phyloP scores from a whole-genome alignment of 2,797 vertebrate genomes.

The Pelodytes ibericus region DNA sequence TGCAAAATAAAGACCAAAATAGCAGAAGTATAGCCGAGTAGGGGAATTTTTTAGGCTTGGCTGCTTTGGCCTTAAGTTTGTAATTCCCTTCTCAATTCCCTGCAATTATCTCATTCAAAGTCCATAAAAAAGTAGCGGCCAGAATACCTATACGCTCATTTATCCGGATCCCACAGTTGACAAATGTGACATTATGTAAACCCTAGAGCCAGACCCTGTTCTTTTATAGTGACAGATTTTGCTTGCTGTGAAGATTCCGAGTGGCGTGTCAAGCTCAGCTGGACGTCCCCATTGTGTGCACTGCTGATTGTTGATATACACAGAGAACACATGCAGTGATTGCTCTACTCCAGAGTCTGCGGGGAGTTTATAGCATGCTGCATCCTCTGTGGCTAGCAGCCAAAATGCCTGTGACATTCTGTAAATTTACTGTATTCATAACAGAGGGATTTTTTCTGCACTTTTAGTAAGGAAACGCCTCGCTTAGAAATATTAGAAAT shows the following conservation, averaged over 20 bases:
- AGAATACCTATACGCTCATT: not conserved
- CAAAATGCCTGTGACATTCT: constrained; percentile 66
- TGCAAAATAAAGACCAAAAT: too few species aligned
- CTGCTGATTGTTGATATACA: constrained; percentile 32
- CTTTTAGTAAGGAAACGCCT: constrained; percentile 48
- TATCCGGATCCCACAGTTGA: constrained; percentile 40
- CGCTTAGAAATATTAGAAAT: constrained; percentile 19
- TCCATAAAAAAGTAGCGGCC: not conserved
- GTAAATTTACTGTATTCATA: constrained; percentile 57
- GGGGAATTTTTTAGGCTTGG: too few species aligned
- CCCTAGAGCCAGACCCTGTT: constrained; percentile 16
- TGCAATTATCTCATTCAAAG: too few species aligned
- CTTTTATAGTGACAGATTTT: constrained; percentile 35
- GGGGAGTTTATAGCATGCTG: constrained; percentile 56
- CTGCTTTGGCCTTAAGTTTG: too few species aligned
- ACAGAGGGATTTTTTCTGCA: constrained; percentile 23
- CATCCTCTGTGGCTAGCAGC: constrained; percentile 74
- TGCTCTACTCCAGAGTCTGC: constrained; percentile 22
- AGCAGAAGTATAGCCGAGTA: too few species aligned
- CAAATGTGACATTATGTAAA: constrained; percentile 46
- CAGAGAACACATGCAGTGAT: constrained; percentile 40
- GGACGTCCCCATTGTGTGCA: constrained; percentile 43
- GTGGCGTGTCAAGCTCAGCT: constrained; percentile 42
- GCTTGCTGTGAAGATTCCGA: constrained; percentile 2
- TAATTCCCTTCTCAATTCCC: too few species aligned